Percentiles rank a stretch among this genome's conserved stretches.
phyloP scores from a whole-genome alignment of 2,797 vertebrate species.

The Propithecus deckenii region DNA sequence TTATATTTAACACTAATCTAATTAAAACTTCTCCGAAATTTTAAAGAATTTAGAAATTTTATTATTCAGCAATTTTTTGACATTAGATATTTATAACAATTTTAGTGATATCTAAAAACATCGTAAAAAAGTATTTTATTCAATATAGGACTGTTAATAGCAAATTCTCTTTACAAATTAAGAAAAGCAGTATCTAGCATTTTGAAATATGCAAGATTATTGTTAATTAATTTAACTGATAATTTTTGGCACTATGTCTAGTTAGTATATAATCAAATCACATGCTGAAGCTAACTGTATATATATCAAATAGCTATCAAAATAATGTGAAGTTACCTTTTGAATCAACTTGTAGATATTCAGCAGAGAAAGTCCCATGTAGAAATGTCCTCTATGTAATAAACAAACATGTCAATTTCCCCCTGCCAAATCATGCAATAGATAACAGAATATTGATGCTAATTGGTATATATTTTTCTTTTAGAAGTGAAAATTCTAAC shows the following conservation, averaged over 20 bases:
- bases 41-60: background rate
- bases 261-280: background rate
- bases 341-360: background rate
- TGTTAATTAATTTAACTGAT: background rate
- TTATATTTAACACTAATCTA: background rate
- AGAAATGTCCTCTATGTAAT: constrained; percentile 13
- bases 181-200: background rate
- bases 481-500: constrained; percentile 86
- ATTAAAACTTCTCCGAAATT: background rate
- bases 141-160: background rate
- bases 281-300: background rate
- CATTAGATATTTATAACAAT: background rate
- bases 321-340: background rate
- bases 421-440: constrained; percentile 61
- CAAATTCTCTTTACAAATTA: background rate
- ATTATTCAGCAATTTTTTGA: background rate
- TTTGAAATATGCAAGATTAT: background rate
- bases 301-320: background rate
- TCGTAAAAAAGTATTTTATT: background rate
- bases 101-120: background rate
- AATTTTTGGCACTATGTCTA: background rate
- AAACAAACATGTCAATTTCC: constrained; percentile 62
- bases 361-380: background rate
- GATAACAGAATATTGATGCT: constrained; percentile 76
- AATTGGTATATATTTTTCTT: constrained; percentile 85